phyloP scores from a whole-genome alignment of 92 coral and sea anemone species.

The Umimayanthus kanabou region DNA sequence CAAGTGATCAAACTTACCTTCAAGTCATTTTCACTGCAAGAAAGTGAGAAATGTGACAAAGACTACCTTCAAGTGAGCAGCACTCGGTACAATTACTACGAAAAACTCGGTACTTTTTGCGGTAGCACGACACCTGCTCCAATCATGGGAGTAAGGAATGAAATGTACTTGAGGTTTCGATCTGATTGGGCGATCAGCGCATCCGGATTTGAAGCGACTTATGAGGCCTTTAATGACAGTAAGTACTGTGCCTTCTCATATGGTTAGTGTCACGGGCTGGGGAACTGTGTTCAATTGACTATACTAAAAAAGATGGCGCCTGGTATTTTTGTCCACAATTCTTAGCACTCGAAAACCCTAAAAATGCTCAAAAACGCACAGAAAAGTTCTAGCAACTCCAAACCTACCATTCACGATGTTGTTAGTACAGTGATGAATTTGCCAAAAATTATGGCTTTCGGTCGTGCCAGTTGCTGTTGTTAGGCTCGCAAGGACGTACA shows the following conservation, averaged over 20 bases:
- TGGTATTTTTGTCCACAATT: too few species aligned
- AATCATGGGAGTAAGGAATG: conserved; percentile 11
- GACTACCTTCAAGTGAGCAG: conserved; percentile 30
- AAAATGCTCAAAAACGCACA: too few species aligned
- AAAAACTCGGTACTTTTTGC: conserved; percentile 29
- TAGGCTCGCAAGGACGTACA: too few species aligned
- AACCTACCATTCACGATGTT: too few species aligned
- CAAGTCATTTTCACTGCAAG: neutral
- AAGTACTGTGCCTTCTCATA: neutral
- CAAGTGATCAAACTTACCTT: conserved; percentile 18
- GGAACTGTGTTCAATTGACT: neutral
- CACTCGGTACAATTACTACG: neutral
- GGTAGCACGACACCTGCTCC: conserved; percentile 12
- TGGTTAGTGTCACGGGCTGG: neutral
- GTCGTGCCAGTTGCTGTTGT: too few species aligned
- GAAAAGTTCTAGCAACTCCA: too few species aligned
- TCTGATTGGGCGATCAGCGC: conserved; percentile 11
- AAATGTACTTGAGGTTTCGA: conserved; percentile 1
- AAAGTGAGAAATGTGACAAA: neutral
- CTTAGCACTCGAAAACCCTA: too few species aligned
- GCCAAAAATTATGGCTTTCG: too few species aligned
- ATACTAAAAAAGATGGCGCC: too few species aligned
- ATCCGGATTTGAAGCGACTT: conserved; percentile 24
- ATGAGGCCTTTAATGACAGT: conserved; percentile 27
- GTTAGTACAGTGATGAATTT: too few species aligned